phyloP scores from a whole-genome alignment of 2,888 invertebrate genomes.

The Laothoe populi region DNA sequence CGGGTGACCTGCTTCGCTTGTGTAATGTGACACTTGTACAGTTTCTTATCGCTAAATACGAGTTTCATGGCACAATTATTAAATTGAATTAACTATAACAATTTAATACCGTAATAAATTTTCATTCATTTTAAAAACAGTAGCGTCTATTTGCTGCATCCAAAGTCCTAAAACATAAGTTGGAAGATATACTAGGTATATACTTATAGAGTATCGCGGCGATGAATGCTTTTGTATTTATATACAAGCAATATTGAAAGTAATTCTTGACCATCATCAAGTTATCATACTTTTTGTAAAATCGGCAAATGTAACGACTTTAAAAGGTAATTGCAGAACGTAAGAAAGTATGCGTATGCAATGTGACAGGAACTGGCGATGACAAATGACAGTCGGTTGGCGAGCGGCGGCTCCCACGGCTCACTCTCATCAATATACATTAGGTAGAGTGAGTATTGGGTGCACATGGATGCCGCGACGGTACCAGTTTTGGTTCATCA shows the following conservation, averaged over 20 bases:
- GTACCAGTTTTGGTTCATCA: slow-evolving; percentile 25
- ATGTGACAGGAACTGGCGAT: slow-evolving; percentile 75
- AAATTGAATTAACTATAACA: slow-evolving; percentile 43
- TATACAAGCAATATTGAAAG: slow-evolving; percentile 27
- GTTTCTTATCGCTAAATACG: slow-evolving; percentile 33
- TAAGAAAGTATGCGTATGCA: slow-evolving; percentile 72
- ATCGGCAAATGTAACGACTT: slow-evolving; percentile 70
- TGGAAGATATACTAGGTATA: no score
- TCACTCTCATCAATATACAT: slow-evolving; percentile 71
- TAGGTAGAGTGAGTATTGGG: slow-evolving; percentile 46
- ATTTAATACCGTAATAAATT: slow-evolving; percentile 32
- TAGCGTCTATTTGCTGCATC: not conserved
- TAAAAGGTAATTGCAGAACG: slow-evolving; percentile 77
- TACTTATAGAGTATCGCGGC: not conserved
- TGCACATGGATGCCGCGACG: slow-evolving; percentile 36
- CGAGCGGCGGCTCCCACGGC: slow-evolving; percentile 67
- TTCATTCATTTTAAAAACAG: slow-evolving; percentile 4
- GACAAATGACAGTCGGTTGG: slow-evolving; percentile 72
- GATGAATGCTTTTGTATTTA: slow-evolving; percentile 3
- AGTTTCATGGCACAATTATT: slow-evolving; percentile 20
- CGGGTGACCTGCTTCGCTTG: slow-evolving; percentile 54
- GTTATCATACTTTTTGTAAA: slow-evolving; percentile 58
- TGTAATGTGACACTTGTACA: slow-evolving; percentile 62
- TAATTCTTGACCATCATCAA: slow-evolving; percentile 59
- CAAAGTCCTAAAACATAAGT: no score